These are phyloP conservation scores for Leptopilina syphax DNA, from an alignment of 2,888 invertebrate genomes.

Conservation along the genomic window DNA sequence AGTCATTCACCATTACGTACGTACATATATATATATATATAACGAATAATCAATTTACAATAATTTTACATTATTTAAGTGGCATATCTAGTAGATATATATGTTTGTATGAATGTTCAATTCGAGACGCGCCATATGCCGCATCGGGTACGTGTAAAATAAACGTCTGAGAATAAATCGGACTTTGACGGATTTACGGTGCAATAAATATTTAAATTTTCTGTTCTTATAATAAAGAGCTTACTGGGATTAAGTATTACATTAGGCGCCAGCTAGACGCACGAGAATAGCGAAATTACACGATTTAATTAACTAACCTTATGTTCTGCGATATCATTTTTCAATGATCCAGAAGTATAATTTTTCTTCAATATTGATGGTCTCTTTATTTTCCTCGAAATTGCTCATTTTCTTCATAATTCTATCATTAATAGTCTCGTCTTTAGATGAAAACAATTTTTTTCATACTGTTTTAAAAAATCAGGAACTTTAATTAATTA, in stretches of 20 bases:
- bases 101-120: neutral
- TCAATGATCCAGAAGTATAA: too few species aligned
- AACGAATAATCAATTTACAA: conserved; percentile 27
- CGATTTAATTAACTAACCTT: conserved; percentile 5
- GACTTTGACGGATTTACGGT: conserved; percentile 18
- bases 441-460: too few species aligned
- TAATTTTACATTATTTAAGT: conserved; percentile 14
- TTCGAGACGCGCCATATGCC: neutral
- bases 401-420: too few species aligned
- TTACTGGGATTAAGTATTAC: conserved; percentile 13
- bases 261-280: conserved; percentile 32
- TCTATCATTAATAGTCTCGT: too few species aligned
- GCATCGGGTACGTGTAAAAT: conserved; percentile 30
- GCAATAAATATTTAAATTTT: conserved; percentile 41
- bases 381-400: too few species aligned
- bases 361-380: too few species aligned
- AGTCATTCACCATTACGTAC: neutral
- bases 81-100: too few species aligned
- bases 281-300: conserved; percentile 28
- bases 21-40: neutral
- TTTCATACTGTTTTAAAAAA: too few species aligned
- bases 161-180: conserved; percentile 28
- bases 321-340: too few species aligned
- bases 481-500: too few species aligned
- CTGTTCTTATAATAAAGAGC: conserved; percentile 18